Conservation (phyloP, 1,140 invertebrate genomes). For the Pachyrhynchus sulphureomaculatus region DNA sequence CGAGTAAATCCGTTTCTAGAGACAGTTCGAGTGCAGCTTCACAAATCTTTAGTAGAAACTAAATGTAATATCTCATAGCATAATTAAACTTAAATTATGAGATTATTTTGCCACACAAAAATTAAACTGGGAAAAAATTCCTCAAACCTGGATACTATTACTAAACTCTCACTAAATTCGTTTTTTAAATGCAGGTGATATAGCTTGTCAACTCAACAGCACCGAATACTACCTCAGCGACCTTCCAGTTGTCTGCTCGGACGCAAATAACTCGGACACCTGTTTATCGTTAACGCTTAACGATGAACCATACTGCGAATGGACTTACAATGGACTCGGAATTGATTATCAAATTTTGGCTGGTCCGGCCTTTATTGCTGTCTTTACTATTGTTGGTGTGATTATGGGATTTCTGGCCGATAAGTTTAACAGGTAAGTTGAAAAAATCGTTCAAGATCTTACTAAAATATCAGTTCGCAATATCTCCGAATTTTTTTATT, state of each 20-base stretch:
- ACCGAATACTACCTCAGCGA: conserved; percentile 58
- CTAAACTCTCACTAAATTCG: too few species aligned
- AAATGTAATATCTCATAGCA: too few species aligned
- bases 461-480: background rate
- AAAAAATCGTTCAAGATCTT: background rate
- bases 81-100: too few species aligned
- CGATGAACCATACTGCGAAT: conserved; percentile 77
- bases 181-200: conserved; percentile 63
- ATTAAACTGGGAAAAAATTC: too few species aligned
- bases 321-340: conserved; percentile 90
- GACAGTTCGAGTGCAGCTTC: too few species aligned
- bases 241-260: conserved; percentile 66
- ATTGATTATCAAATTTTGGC: conserved; percentile 90
- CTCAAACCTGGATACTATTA: too few species aligned
- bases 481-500: too few species aligned
- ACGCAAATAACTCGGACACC: conserved; percentile 62
- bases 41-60: too few species aligned
- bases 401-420: conserved; percentile 84
- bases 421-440: conserved; percentile 62
- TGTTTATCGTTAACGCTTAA: conserved; percentile 67
- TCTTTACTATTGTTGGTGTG: conserved; percentile 85
- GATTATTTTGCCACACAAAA: too few species aligned
- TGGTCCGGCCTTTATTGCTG: conserved; percentile 87
- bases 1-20: too few species aligned
- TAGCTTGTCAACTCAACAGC: conserved; percentile 77